Conservation (phyloP, 2,113 vertebrate species). For the Sorex fumeus region DNA sequence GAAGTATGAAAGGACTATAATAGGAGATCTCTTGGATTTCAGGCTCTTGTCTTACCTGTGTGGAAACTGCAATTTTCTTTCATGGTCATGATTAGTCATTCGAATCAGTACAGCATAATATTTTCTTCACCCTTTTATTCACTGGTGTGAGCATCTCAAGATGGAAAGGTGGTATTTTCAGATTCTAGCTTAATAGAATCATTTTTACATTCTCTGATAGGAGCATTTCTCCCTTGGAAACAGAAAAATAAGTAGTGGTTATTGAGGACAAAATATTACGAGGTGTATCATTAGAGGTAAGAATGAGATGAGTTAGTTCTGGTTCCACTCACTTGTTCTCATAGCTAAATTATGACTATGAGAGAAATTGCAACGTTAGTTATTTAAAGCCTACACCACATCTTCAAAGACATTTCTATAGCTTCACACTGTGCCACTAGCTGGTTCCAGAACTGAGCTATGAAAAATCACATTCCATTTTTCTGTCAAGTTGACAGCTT, state of each 20-base stretch:
- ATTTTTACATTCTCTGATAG: neutral
- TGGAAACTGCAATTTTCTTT: neutral
- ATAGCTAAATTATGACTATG: neutral
- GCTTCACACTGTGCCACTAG: neutral
- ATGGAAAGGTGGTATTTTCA: constrained; percentile 18
- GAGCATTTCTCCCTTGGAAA: neutral
- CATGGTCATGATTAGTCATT: neutral
- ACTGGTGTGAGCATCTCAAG: neutral
- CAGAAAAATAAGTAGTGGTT: neutral
- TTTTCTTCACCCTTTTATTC: neutral
- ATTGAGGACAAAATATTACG: neutral
- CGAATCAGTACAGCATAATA: neutral
- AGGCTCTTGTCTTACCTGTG: neutral
- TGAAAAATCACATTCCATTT: neutral
- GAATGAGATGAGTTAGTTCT: neutral
- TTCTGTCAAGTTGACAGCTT: neutral
- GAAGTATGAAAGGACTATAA: neutral
- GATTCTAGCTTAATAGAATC: constrained; percentile 4
- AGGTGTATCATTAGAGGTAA: neutral
- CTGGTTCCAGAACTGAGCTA: neutral
- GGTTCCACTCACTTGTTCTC: neutral
- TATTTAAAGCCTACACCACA: neutral
- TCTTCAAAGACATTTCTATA: neutral
- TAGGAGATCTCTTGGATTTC: neutral
- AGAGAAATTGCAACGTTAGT: neutral